Evolutionary conservation across 1,140 invertebrate species (phyloP).

Genomic region (Tetragonula clypearis): DNA sequence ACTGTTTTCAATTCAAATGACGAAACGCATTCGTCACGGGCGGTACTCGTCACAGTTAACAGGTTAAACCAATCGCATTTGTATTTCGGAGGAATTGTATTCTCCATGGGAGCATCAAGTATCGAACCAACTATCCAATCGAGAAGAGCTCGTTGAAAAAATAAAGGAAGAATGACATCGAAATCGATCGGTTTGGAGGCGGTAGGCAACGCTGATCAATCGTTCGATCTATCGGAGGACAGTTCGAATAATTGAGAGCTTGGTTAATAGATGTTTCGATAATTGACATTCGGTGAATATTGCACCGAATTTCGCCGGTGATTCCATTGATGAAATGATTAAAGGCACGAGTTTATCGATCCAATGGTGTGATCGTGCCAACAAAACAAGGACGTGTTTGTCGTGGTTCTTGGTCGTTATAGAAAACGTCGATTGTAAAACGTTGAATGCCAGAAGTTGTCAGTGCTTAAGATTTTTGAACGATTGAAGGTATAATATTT

Average conservation of each 20-base stretch:
- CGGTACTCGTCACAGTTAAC: no score
- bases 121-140: background rate
- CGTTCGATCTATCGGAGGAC: background rate
- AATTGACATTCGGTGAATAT: conserved; percentile 11
- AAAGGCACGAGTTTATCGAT: background rate
- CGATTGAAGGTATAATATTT: no score
- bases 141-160: background rate
- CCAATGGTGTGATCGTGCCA: background rate
- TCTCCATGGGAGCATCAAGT: background rate
- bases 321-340: background rate
- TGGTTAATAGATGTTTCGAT: conserved; percentile 24
- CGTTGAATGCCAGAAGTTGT: no score
- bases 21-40: no score
- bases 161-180: background rate
- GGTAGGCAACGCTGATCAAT: background rate
- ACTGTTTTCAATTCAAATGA: no score
- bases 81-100: background rate
- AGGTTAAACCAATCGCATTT: no score
- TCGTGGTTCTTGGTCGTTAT: background rate
- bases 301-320: background rate
- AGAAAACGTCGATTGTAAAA: no score
- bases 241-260: conserved; percentile 12
- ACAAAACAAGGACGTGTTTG: background rate
- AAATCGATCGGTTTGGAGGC: background rate
- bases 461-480: no score